phyloP scores from a whole-genome alignment of 2,113 vertebrate species.

The Dinomys branickii region DNA sequence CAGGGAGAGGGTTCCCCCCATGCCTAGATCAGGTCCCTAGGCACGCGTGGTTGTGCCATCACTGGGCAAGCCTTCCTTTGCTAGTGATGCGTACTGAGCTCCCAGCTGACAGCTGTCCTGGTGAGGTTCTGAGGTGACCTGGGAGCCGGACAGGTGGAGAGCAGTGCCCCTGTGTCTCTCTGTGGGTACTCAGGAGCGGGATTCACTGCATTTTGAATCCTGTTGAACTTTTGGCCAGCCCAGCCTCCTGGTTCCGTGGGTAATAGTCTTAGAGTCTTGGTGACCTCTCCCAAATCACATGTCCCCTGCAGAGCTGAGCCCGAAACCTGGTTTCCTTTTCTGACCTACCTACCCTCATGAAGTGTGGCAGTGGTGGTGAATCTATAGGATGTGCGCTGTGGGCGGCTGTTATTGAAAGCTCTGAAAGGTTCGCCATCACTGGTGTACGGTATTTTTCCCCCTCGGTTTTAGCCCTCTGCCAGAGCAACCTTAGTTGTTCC shows the following conservation, averaged over 20 bases:
- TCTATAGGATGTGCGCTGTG: background rate
- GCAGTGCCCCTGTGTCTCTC: background rate
- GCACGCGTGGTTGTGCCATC: rapidly evolving
- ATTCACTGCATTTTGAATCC: background rate
- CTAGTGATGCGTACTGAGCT: background rate
- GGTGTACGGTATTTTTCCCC: background rate
- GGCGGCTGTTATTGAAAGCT: background rate
- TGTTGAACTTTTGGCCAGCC: background rate
- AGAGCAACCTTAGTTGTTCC: background rate
- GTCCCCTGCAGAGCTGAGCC: background rate
- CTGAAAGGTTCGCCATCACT: background rate
- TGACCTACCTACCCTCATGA: background rate
- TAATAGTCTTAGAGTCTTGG: background rate
- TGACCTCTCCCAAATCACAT: background rate
- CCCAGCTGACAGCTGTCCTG: background rate
- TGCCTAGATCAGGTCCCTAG: background rate
- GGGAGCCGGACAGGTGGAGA: background rate
- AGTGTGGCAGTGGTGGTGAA: background rate
- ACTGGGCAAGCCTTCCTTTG: background rate
- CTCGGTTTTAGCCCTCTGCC: background rate
- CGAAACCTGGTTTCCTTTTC: background rate
- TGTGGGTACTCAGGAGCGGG: background rate
- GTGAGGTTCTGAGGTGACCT: background rate
- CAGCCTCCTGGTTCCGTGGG: background rate
- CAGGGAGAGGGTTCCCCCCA: background rate